Percentiles rank a stretch among this genome's conserved stretches.
These are phyloP conservation scores for Patiria miniata DNA, from an alignment of 35 echinoderm and acorn worm genomes.

Conservation along the genomic window DNA sequence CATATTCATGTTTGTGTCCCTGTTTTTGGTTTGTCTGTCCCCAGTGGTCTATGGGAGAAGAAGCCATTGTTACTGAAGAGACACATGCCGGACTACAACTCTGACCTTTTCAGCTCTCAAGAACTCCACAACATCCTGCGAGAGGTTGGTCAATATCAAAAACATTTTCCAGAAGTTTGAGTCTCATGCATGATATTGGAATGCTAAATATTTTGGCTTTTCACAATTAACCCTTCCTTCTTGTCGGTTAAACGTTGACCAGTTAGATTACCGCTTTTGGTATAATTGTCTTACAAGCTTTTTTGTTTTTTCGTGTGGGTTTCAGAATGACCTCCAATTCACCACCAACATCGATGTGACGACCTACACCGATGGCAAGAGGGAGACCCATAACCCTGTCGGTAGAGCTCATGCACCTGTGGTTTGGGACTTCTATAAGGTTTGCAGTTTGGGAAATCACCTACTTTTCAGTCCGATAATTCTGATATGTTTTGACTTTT, in stretches of 20 bases:
- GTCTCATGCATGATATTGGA: not conserved
- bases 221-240: not conserved
- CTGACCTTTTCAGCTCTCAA: conserved; percentile 77
- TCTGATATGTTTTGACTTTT: not conserved
- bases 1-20: no score
- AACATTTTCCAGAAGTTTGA: not conserved
- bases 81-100: conserved; percentile 74
- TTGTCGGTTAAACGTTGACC: not conserved
- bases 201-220: not conserved
- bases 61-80: conserved; percentile 87
- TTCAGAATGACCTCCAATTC: conserved; percentile 94
- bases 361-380: conserved; percentile 83
- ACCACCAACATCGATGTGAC: conserved; percentile 85
- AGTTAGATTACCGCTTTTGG: not conserved
- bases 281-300: not conserved
- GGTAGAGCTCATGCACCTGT: conserved; percentile 94
- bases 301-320: not conserved
- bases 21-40: conserved; percentile 20
- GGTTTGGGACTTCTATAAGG: conserved; percentile 97
- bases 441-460: conserved; percentile 9
- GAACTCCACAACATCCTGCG: conserved; percentile 79
- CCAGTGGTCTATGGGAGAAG: conserved; percentile 85
- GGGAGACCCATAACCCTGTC: conserved; percentile 94
- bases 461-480: not conserved
- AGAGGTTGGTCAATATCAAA: conserved; percentile 57